Evolutionary conservation across 2,797 vertebrate genomes (phyloP).

Genomic region (Limnodromus scolopaceus): DNA sequence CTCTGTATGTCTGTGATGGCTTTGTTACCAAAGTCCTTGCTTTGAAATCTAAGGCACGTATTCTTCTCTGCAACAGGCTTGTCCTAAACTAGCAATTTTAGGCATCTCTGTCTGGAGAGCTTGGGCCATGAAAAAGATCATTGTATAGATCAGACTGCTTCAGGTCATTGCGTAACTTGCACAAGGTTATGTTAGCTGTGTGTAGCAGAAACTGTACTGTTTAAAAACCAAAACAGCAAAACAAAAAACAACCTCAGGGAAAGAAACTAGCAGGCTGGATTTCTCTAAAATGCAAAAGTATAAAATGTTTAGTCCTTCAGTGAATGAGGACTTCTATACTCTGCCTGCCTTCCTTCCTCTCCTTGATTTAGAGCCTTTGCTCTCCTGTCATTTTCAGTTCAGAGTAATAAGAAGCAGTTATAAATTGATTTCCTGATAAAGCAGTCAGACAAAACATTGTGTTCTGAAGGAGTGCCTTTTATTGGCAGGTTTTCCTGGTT

Average conservation of each 20-base stretch:
- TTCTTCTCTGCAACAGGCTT: neutral
- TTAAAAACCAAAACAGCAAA: neutral
- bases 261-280: neutral
- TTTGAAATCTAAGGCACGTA: neutral
- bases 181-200: neutral
- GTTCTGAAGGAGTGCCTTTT: slow-evolving; percentile 68
- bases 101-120: neutral
- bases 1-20: neutral
- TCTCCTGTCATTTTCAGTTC: slow-evolving; percentile 26
- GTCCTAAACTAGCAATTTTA: neutral
- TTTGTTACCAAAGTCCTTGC: neutral
- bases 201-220: neutral
- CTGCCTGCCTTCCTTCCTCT: neutral
- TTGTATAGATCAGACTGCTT: neutral
- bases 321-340: neutral
- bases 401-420: slow-evolving; percentile 58
- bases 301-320: neutral
- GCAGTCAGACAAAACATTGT: slow-evolving; percentile 58
- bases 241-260: neutral
- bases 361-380: neutral
- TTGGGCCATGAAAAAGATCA: neutral
- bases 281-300: neutral
- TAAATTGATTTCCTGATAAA: slow-evolving; percentile 63
- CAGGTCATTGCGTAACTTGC: neutral
- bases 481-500: slow-evolving; percentile 60